Base-by-base conservation (phyloP, 1,140 invertebrate genomes). In the Glossosoma conforme region DNA sequence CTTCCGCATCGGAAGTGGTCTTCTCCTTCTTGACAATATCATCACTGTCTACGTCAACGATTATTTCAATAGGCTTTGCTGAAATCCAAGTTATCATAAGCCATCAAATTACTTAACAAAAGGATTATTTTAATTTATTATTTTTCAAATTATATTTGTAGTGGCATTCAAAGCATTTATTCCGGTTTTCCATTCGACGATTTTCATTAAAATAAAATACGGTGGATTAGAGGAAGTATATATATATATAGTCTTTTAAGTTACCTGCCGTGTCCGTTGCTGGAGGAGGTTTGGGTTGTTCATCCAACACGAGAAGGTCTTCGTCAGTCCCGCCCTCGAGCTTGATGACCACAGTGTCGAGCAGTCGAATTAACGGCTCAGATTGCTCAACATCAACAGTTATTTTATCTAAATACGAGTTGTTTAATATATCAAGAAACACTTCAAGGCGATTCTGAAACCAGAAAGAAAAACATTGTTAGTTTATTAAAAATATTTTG, bases 341-440 rank as follows among this genome's bases (percentile, higher is more conserved):
- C 67, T 93, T 91, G 52, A 99, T 96, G 1, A 99, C 96, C 28
- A 94, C 93, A 54, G 93, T 89, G 72, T 99, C 97, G 24, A 99
- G 75, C 3, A 99, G 75, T 60, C 87, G 85, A 9, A 98, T 80
- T 19, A 99, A 73, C 22, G 84, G 78, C 42, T 96, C 92, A 0
- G 87, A 82, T 65, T 95, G 88, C 40, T 91, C 86, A 9, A 87
- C 84, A 68, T 99, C 97, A 0, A 98, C 80, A 3, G 81, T 79
- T 2, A 94, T 81, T 52, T 80, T 81, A 25, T 89, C 85, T 37
- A 98, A 77, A 48, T 83, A 80, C 1, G 78, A 83, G 30, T 75
- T 77, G 2, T 89, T 81, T 42, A 91, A 66, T 44, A 98, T 75
- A 52, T 98, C 91, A 59, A 89, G 69, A 67, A 98, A 99, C 0